phyloP scores from a whole-genome alignment of 2,797 vertebrate genomes.

The Malacoctenus gilli region DNA sequence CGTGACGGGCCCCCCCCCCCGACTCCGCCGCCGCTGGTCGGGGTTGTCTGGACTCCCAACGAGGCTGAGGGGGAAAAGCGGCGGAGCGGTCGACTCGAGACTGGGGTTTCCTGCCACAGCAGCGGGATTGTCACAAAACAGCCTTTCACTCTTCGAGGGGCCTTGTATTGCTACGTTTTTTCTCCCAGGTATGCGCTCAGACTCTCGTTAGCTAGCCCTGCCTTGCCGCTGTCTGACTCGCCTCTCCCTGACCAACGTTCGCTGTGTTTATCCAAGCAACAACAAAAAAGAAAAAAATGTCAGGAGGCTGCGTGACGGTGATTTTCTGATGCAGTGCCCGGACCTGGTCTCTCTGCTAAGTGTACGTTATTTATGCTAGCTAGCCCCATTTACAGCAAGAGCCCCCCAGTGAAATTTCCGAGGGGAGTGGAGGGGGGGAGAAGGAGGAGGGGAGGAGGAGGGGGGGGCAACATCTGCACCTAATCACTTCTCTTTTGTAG shows the following conservation, averaged over 20 bases:
- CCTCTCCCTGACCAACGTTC: no score
- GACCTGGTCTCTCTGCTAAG: conserved; percentile 33
- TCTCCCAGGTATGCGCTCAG: conserved; percentile 83
- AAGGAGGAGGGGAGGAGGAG: no score
- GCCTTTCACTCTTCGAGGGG: not conserved
- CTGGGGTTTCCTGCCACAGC: conserved; percentile 82
- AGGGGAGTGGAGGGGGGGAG: no score
- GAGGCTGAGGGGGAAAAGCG: conserved; percentile 74
- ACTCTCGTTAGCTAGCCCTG: conserved; percentile 71
- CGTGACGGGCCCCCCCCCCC: conserved; percentile 78
- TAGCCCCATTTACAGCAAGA: conserved; percentile 51
- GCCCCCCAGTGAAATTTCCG: not conserved
- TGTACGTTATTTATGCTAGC: conserved; percentile 59
- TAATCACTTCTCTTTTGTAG: conserved; percentile 71
- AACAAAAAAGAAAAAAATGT: no score
- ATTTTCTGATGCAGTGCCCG: conserved; percentile 55
- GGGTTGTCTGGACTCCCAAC: conserved; percentile 71
- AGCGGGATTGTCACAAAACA: conserved; percentile 78
- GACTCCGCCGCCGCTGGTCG: conserved; percentile 78
- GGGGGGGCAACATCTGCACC: conserved; percentile 73
- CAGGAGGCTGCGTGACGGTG: conserved; percentile 50
- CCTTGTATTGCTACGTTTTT: conserved; percentile 72
- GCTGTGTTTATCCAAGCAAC: conserved; percentile 48
- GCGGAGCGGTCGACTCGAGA: conserved; percentile 79
- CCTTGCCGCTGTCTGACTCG: no score